Conservation (phyloP, 1,140 invertebrate genomes). For the Condylostylus longicornis region DNA sequence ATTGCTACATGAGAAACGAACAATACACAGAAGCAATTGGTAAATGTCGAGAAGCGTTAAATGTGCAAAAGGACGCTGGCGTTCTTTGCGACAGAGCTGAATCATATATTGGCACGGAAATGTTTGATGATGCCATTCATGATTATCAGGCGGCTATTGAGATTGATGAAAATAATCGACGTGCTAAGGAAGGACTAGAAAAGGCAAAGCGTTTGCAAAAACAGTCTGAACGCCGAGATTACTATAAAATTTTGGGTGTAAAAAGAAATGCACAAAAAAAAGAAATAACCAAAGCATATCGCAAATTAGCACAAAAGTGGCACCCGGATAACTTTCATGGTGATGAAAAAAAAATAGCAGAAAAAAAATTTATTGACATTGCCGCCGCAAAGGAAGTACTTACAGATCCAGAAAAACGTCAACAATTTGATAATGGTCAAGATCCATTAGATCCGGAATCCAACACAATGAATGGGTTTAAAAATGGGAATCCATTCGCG, state of each 20-base stretch:
- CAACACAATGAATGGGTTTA: constrained; percentile 39
- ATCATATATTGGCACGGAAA: constrained; percentile 74
- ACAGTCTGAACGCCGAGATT: constrained; percentile 84
- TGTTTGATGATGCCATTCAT: constrained; percentile 85
- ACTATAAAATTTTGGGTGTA: constrained; percentile 90
- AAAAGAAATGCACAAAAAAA: constrained; percentile 69
- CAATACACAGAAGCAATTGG: constrained; percentile 49
- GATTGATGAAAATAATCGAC: constrained; percentile 59
- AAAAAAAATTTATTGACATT: constrained; percentile 98
- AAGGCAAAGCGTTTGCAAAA: constrained; percentile 89
- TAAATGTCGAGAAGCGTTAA: constrained; percentile 66
- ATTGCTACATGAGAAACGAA: constrained; percentile 54
- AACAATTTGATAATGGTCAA: constrained; percentile 84
- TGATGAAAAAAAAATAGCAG: constrained; percentile 85
- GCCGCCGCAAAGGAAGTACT: constrained; percentile 95
- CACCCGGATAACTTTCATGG: constrained; percentile 94
- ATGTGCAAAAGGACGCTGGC: constrained; percentile 59
- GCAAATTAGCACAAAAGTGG: constrained; percentile 96
- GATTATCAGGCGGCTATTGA: constrained; percentile 78
- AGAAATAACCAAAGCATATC: constrained; percentile 91
- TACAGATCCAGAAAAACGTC: constrained; percentile 73
- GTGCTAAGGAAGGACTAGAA: constrained; percentile 79
- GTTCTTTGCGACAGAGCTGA: constrained; percentile 84
- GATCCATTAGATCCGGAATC: constrained; percentile 96
- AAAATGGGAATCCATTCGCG: constrained; percentile 70